Evolutionary conservation across 2,888 invertebrate genomes (phyloP), one percentile per base, ranked within the genome.

Genomic region (Harmothoe impar): DNA sequence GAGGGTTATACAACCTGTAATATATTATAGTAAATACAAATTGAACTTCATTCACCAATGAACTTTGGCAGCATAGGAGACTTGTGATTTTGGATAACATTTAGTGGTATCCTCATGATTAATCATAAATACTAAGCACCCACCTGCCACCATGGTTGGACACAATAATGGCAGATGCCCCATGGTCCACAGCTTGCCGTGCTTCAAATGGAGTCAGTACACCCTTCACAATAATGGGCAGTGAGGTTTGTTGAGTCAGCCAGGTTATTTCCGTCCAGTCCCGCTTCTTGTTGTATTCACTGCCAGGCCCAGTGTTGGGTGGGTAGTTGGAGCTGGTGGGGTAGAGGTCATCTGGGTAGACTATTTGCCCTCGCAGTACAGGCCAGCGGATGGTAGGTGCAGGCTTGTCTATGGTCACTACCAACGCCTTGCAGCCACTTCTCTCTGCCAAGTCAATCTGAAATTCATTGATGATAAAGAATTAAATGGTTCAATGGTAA

Each of bases 61-160:
- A n/a, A n/a, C n/a, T n/a, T n/a, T n/a, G n/a, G n/a, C n/a, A n/a
- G n/a, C n/a, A n/a, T n/a, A n/a, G n/a, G n/a, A n/a, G n/a, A n/a
- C n/a, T n/a, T n/a, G n/a, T n/a, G n/a, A n/a, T n/a, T n/a, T n/a
- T n/a, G n/a, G n/a, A n/a, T n/a, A n/a, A n/a, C n/a, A n/a, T 43
- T 43, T 10, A 43, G 43, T 10, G 10, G 43, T 43, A 7, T 43
- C 43, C 43, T 43, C 43, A 43, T n/a, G n/a, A n/a, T n/a, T n/a
- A n/a, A n/a, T n/a, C n/a, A n/a, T n/a, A n/a, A n/a, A n/a, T 43
- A 43, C 43, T 43, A 43, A 10, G 10, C 43, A 43, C 43, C 43
- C 43, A 84, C 84, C 84, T 33, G 0, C 84, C 84, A 1, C 84
- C 84, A 84, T 84, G 84, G 25, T 84, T 84, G 0, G 84, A 84